Percentiles rank a stretch among this genome's conserved stretches.
phyloP scores from a whole-genome alignment of 64 coral and sea anemone genomes.

The Stylophora pistillata region DNA sequence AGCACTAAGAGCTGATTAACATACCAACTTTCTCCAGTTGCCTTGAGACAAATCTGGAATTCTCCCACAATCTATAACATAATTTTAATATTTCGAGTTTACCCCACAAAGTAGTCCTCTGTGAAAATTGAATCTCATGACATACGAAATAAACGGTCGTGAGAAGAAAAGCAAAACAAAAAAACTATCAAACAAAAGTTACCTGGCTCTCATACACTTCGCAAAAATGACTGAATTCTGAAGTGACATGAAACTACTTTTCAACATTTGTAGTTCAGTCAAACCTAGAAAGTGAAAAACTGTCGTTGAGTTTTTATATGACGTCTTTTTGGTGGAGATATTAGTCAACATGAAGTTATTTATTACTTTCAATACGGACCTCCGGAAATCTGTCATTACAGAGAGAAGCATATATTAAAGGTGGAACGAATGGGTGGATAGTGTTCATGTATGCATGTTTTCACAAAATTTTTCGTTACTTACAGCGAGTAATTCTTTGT shows the following conservation, averaged over 20 bases:
- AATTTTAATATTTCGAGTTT: neutral
- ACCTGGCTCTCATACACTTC: conserved; percentile 91
- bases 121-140: neutral
- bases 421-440: no score
- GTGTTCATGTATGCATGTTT: no score
- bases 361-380: no score
- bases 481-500: conserved; percentile 92
- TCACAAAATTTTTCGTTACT: conserved; percentile 23
- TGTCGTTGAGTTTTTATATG: no score
- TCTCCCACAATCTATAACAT: conserved; percentile 89
- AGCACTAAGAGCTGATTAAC: neutral
- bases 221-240: conserved; percentile 74
- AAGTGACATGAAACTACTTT: conserved; percentile 60
- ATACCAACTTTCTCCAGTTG: conserved; percentile 99
- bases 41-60: conserved; percentile 92
- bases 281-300: conserved; percentile 52
- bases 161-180: neutral
- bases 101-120: neutral
- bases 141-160: neutral
- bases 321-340: no score
- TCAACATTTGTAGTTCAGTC: conserved; percentile 72
- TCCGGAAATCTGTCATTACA: no score
- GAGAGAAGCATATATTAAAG: no score
- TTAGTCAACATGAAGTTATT: no score
- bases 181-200: neutral